Evolutionary conservation across 2,113 vertebrate genomes (phyloP).

Genomic region (Halcyon malimbica): DNA sequence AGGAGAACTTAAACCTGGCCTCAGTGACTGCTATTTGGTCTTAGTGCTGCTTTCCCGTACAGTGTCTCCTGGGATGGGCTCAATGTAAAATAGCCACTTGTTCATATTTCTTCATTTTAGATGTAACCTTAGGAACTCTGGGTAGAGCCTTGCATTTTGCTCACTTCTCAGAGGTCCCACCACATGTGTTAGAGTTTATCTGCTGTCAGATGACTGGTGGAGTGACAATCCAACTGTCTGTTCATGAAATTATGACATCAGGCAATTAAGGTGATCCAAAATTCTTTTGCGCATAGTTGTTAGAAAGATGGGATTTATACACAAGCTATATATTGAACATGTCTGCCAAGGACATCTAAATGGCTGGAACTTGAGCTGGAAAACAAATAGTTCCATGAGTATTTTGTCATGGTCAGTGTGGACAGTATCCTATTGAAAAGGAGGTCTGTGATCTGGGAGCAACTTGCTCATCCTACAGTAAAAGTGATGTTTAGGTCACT

Average conservation of each 20-base stretch:
- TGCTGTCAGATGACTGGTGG: not conserved
- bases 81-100: not conserved
- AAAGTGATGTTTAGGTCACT: not conserved
- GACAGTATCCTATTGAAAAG: not conserved
- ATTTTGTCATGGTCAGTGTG: not conserved
- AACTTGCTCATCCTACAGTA: not conserved
- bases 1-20: not conserved
- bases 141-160: not conserved
- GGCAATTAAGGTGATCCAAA: not conserved
- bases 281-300: fast-evolving
- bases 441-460: not conserved
- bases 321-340: not conserved
- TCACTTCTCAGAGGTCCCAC: not conserved
- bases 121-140: not conserved
- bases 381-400: not conserved
- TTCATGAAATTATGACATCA: not conserved
- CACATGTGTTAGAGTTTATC: not conserved
- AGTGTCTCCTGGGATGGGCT: not conserved
- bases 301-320: not conserved
- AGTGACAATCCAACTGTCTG: not conserved
- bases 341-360: not conserved
- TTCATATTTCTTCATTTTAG: not conserved
- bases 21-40: not conserved
- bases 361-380: not conserved
- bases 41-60: not conserved